phyloP scores from a whole-genome alignment of 2,113 vertebrate genomes.

The Genyomyrus donnyi region DNA sequence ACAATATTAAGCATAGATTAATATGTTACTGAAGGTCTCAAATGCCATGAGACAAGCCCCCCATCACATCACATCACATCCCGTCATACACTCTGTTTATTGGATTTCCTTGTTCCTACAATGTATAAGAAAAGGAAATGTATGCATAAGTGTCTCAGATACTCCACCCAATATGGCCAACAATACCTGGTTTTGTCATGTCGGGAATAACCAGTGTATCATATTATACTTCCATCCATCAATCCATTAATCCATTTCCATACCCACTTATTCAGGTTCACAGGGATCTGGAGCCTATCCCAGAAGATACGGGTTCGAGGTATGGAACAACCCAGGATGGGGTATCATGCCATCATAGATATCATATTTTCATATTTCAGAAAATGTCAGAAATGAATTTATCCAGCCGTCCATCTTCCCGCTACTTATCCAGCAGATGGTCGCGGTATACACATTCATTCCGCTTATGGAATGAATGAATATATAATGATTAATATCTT shows the following conservation, averaged over 20 bases:
- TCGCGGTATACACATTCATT: background rate
- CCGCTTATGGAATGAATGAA: too few species aligned
- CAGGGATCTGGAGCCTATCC: background rate
- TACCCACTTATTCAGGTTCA: background rate
- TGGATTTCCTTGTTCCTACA: background rate
- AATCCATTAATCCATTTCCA: background rate
- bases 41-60: background rate
- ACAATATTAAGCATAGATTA: background rate
- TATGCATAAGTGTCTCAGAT: background rate
- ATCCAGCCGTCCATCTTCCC: background rate
- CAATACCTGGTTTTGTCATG: background rate
- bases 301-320: background rate
- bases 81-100: background rate
- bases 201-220: background rate
- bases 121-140: background rate
- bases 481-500: background rate
- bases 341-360: background rate
- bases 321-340: background rate
- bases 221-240: background rate
- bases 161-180: background rate
- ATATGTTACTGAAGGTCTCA: background rate
- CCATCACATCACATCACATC: background rate
- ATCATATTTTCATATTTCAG: background rate
- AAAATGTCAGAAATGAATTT: background rate
- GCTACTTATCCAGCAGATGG: background rate